Base-by-base conservation (phyloP, 2,113 vertebrate species). In the Sciurus niger region DNA sequence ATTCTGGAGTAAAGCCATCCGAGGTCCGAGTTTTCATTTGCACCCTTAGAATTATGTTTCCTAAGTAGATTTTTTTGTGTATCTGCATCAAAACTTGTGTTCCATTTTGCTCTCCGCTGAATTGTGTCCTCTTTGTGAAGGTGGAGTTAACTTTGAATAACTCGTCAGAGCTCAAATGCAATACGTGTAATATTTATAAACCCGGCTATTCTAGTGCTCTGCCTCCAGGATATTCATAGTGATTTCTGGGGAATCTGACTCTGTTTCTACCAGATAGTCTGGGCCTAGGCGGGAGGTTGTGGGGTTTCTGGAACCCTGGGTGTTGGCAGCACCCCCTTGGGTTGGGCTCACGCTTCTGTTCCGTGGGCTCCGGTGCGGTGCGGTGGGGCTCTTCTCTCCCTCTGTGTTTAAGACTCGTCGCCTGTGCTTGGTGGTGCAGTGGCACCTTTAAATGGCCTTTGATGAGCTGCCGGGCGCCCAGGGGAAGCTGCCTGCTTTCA, bases 161-260 rank as follows among this genome's bases (percentile, higher is more conserved):
- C n/a, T 48, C 55, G 68, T 14, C 90, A 79, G 70, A 90, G n/a
- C n/a, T 79, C 58, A 89, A 92, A 72, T 93, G 32, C 4, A 89
- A 28, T 89, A 72, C 79, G n/a, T 76, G 1, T 84, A 93, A 30
- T 95, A 91, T 91, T 97, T 96, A 94, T 80, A 93, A 80, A 67
- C 24, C 73, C 84, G 22, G 6, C 46, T 92, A 83, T 90, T 87
- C 95, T 30, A 78, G 77, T 73, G 85, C 79, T 70, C 63, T 97
- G 89, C 46, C 25, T 74, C 32, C 24, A 72, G n/a, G 20, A 67
- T 88, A 58, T 70, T 93, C 34, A 55, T 82, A 65, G 40, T 84
- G 83, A 92, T 90, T 97, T 95, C 63, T 95, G 40, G 37, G n/a
- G 11, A 67, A 70, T 67, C 14, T 20, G 76, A 67, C 46, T 48